Evolutionary conservation across 1,140 invertebrate species (phyloP), one percentile per base, ranked within the genome.

Genomic region (Ceratosolen solmsi): DNA sequence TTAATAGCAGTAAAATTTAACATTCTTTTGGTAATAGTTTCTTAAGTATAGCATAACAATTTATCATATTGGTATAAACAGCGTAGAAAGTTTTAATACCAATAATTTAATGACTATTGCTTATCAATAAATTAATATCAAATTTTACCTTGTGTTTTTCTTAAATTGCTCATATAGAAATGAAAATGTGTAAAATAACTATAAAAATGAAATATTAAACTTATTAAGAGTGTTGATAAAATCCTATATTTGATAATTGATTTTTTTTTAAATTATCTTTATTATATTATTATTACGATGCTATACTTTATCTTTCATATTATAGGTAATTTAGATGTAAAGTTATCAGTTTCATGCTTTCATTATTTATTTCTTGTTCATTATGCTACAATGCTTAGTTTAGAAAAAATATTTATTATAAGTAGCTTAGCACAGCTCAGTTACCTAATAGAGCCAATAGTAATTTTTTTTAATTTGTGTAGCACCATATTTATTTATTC

Each of bases 381-480:
- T 77, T 60, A 60, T 77, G 30, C 63, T 76, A 68, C 63, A 75
- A 81, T 56, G 74, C 51, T 77, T 73, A 78, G 75, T 27, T 83
- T 79, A 79, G 38, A 79, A 83, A 79, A 83, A 83, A 79, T 79
- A 74, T 74, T 54, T 79, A 58, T 83, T 79, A 83, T 30, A 68
- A 75, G 75, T 79, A 79, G 76, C 71, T 82, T 72, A 82, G 75
- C 41, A 56, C 30, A 79, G 46, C 51, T 73, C 65, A 51, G 60
- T 77, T 17, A 25, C 72, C 30, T 82, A 78, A 49, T 9, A 58
- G 51, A 83, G 58, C 71, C 49, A 75, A 79, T 36, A 68, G 20
- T 68, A 68, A 51, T 74, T 79, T 79, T 73, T 82, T 71, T 30
- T 82, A 82, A 27, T 73, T 78, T 73, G 75, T 30, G n/a, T 79